Percentiles rank a stretch among this genome's conserved stretches.
Evolutionary conservation across 30 jellyfish, hydroid and myxozoan species (phyloP).

Genomic region (Cassiopea xamachana): DNA sequence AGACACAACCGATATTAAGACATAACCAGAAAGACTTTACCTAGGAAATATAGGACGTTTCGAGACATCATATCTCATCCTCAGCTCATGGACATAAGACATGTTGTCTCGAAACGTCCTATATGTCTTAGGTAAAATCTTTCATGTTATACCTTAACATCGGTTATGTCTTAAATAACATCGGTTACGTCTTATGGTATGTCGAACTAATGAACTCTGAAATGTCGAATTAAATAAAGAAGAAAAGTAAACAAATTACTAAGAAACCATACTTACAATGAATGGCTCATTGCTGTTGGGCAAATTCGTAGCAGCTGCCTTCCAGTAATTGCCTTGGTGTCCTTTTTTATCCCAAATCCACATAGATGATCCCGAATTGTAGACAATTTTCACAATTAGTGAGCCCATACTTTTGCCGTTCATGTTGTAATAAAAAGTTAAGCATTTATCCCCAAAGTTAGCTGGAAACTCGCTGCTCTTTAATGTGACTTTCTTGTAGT

Average conservation of each 20-base stretch:
- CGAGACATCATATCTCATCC: no score
- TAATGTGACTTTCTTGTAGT: slow-evolving; percentile 52
- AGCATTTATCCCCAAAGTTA: slow-evolving; percentile 73
- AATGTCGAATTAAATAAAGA: no score
- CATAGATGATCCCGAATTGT: slow-evolving; percentile 54
- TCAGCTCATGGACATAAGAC: no score
- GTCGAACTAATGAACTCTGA: no score
- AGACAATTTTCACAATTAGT: slow-evolving; percentile 10
- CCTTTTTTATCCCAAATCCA: slow-evolving; percentile 76
- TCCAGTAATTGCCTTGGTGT: slow-evolving; percentile 88
- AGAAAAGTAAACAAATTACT: not conserved
- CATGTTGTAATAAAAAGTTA: slow-evolving; percentile 81
- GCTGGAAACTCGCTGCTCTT: slow-evolving; percentile 68
- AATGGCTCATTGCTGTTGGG: slow-evolving; percentile 62
- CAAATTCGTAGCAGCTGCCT: slow-evolving; percentile 63
- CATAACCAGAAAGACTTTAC: no score
- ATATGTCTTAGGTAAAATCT: no score
- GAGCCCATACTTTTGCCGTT: slow-evolving; percentile 78
- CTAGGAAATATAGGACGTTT: no score
- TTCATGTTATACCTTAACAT: no score
- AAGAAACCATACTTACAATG: slow-evolving; percentile 17
- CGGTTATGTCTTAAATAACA: no score
- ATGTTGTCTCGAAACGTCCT: no score
- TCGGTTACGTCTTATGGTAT: no score
- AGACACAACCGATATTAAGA: no score